Conservation (phyloP, 2,888 invertebrate genomes). For the Tuberolachnus salignus region DNA sequence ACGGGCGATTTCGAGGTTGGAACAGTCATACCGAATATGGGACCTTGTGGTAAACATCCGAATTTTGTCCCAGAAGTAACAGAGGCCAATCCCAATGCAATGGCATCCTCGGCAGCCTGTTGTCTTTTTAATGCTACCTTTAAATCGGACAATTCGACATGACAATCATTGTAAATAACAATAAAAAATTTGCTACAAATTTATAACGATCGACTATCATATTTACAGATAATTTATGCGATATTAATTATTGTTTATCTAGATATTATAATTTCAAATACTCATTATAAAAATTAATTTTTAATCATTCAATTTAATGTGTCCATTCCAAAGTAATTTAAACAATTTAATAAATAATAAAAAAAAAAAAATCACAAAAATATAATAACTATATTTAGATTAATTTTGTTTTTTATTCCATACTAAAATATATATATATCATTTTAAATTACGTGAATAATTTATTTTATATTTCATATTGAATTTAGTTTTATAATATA, state of each 20-base stretch:
- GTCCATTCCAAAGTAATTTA: neutral
- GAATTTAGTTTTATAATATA: too few species aligned
- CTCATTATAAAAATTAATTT: too few species aligned
- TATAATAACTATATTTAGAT: neutral
- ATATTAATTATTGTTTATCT: too few species aligned
- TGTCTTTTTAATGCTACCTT: constrained; percentile 94
- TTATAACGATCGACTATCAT: too few species aligned
- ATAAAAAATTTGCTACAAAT: too few species aligned
- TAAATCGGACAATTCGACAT: constrained; percentile 52
- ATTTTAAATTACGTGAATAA: too few species aligned
- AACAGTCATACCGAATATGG: constrained; percentile 87
- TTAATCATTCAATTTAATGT: too few species aligned
- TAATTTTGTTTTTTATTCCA: neutral
- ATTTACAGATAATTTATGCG: too few species aligned
- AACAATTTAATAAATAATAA: neutral
- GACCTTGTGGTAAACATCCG: constrained; percentile 82
- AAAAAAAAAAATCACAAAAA: too few species aligned
- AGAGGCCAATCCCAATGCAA: constrained; percentile 89
- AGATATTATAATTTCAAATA: too few species aligned
- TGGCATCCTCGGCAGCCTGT: constrained; percentile 96
- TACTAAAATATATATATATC: neutral
- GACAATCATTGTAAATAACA: constrained; percentile 4
- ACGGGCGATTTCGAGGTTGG: constrained; percentile 43
- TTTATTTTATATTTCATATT: too few species aligned
- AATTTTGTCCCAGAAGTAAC: constrained; percentile 77